Conservation (phyloP, 1,140 invertebrate species). For the Onthophagus taurus region DNA sequence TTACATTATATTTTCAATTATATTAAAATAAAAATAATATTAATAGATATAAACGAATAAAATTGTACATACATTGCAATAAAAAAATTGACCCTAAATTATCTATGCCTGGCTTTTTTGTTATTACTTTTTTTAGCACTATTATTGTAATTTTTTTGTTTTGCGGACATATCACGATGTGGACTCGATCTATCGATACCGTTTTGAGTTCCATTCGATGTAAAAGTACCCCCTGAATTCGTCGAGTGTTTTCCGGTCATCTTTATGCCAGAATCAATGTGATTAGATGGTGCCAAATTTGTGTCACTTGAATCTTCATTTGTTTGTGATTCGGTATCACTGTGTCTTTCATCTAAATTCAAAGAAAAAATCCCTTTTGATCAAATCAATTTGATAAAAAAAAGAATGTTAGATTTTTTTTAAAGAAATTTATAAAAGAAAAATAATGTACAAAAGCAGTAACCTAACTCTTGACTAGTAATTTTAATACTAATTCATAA, state of each 20-base stretch:
- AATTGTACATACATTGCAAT: too few relatives aligned
- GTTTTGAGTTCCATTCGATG: conserved; percentile 45
- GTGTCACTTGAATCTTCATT: conserved; percentile 65
- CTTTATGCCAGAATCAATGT: conserved; percentile 52
- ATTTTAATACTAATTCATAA: too few relatives aligned
- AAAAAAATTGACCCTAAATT: too few relatives aligned
- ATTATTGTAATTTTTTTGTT: conserved; percentile 50
- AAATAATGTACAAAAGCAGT: too few relatives aligned
- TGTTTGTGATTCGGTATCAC: conserved; percentile 82
- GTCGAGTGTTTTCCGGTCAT: conserved; percentile 54
- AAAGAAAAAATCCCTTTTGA: conserved; percentile 3
- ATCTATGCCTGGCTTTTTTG: conserved; percentile 61
- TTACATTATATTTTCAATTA: too few relatives aligned
- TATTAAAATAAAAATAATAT: too few relatives aligned
- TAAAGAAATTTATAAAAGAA: too few relatives aligned
- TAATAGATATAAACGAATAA: too few relatives aligned
- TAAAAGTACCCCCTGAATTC: conserved; percentile 23
- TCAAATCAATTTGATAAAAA: too few relatives aligned
- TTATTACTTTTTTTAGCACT: conserved; percentile 57
- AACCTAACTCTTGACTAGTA: too few relatives aligned
- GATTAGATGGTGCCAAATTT: conserved; percentile 56
- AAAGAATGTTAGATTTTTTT: too few relatives aligned
- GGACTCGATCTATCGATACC: conserved; percentile 42
- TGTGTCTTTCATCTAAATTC: conserved; percentile 63
- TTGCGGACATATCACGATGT: conserved; percentile 39